These are phyloP conservation scores for Vandiemenella viatica DNA, from an alignment of 2,888 invertebrate genomes.

Conservation along the genomic window DNA sequence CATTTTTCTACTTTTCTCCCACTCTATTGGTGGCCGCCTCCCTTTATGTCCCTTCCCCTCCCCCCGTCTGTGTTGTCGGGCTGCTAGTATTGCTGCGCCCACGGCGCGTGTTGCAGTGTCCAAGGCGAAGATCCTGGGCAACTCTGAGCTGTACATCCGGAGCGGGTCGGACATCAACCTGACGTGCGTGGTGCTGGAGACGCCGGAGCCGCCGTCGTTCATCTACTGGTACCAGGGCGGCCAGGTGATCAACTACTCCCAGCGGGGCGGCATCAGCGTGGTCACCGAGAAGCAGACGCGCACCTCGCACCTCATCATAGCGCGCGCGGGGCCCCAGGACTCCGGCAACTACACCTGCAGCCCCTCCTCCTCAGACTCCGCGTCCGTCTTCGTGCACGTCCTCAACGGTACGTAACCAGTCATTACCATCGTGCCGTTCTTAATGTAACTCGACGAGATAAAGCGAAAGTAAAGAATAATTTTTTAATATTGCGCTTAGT, in stretches of 20 bases:
- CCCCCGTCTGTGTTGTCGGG: not conserved
- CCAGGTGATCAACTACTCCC: slow-evolving; percentile 40
- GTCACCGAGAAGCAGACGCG: slow-evolving; percentile 37
- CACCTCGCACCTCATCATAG: slow-evolving; percentile 36
- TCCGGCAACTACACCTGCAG: slow-evolving; percentile 45
- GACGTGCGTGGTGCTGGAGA: slow-evolving; percentile 72
- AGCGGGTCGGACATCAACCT: slow-evolving; percentile 85
- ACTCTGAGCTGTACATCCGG: slow-evolving; percentile 72
- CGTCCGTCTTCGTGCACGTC: slow-evolving; percentile 70
- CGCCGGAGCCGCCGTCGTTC: slow-evolving; percentile 67
- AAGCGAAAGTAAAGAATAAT: no score
- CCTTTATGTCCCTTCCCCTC: not conserved
- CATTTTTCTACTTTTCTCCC: not conserved
- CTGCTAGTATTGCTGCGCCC: not conserved
- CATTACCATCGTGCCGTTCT: no score
- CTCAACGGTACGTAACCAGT: slow-evolving; percentile 47
- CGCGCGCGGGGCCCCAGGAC: slow-evolving; percentile 44
- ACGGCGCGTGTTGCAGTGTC: slow-evolving; percentile 47
- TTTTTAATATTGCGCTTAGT: no score
- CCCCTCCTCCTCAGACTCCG: slow-evolving; percentile 45
- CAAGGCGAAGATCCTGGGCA: slow-evolving; percentile 74
- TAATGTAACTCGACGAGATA: no score
- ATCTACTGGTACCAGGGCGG: slow-evolving; percentile 43
- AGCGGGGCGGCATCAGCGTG: slow-evolving; percentile 38
- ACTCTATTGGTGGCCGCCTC: not conserved